Base-by-base conservation (phyloP, 2,797 vertebrate species). In the Limosa lapponica region DNA sequence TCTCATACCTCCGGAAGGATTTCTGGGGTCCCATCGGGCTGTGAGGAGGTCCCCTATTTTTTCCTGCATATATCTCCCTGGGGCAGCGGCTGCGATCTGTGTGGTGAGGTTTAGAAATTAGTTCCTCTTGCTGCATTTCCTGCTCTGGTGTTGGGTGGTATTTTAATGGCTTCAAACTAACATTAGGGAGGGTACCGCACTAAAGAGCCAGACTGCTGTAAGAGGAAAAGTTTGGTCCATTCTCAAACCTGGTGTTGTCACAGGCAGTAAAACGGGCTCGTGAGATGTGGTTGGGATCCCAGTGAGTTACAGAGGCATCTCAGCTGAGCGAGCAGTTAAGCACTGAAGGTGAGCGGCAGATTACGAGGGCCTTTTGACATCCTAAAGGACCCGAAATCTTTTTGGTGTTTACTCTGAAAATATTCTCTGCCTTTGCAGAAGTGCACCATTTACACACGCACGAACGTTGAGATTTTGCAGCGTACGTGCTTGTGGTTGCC, bases 1-100 rank as follows among this genome's bases (percentile, higher is more conserved):
- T 59, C 16, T 61, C 13, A 8, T 19, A 34, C 17, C 12, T 84
- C 43, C 0, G 0, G 49, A 57, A 81, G 16, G n/a, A 55, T 89
- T 72, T 81, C 23, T 69, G 39, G 20, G 15, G n/a, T 72, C 34
- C 0, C 3, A 0, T 2, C 0, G 1, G 49, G 41, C 41, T n/a
- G 13, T 57, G 43, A 71, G 16, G 10, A 78, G 41, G 36, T 77
- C 8, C 16, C 6, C 5, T 3, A 1, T 58, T 89, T 72, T 36
- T 19, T 15, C 5, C 6, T 36, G 6, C 30, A 88, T 78, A 12
- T 78, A 16, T 18, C n/a, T 90, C 52, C n/a, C 10, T 51, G 54
- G 17, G 48, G 37, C 51, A 89, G 58, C 8, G 4, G 36, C 62
- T 71, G 48, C 34, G 25, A 2, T 74, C 13, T 0, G 1, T 2